A percentile compares a stretch with the other conserved stretches of the same genome.
Evolutionary conservation across 2,113 vertebrate species (phyloP).

Genomic region (Peromyscus polionotus): DNA sequence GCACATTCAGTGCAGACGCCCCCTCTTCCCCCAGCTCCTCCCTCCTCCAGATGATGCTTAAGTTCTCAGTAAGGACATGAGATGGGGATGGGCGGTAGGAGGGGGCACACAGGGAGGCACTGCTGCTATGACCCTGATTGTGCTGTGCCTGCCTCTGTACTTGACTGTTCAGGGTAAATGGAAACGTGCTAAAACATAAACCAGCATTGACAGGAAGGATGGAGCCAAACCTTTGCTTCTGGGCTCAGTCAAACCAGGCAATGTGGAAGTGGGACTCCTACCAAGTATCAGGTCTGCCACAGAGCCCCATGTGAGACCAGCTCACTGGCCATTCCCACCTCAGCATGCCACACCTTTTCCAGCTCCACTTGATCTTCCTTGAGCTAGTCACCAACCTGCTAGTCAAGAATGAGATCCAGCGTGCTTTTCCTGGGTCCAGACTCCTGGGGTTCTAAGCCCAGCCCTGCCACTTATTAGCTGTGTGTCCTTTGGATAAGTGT

Average conservation of each 20-base stretch:
- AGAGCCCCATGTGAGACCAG: not conserved
- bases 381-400: not conserved
- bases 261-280: not conserved
- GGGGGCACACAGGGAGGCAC: too few relatives aligned
- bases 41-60: not conserved
- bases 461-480: not conserved
- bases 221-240: not conserved
- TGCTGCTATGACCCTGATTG: not conserved
- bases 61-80: not conserved
- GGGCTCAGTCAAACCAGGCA: not conserved
- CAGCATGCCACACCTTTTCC: accelerated
- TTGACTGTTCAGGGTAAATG: not conserved
- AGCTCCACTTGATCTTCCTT: too few relatives aligned
- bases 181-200: not conserved
- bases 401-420: not conserved
- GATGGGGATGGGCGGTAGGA: not conserved
- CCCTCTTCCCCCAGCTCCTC: not conserved
- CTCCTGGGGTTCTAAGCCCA: not conserved
- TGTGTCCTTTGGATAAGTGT: not conserved
- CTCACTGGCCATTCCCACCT: accelerated
- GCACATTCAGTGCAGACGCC: too few relatives aligned
- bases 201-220: not conserved
- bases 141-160: too few relatives aligned
- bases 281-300: too few relatives aligned
- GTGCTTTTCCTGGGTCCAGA: not conserved